Conservation (phyloP, 1,140 invertebrate species). For the Eriosoma lanigerum region DNA sequence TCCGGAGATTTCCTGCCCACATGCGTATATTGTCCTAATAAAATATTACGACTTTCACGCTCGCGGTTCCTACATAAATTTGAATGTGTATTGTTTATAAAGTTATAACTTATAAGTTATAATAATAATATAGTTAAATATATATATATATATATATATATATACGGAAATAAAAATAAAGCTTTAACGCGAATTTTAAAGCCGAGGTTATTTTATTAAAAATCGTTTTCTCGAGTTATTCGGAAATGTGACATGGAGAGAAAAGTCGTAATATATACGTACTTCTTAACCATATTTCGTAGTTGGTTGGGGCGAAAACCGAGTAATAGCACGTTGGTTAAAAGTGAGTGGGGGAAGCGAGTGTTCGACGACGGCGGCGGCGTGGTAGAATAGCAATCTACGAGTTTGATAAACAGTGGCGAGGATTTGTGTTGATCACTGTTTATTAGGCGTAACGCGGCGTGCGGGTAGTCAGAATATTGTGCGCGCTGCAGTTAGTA, state of each 20-base stretch:
- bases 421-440: constrained; percentile 50
- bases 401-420: constrained; percentile 47
- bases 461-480: neutral
- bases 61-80: too few relatives aligned
- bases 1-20: too few relatives aligned
- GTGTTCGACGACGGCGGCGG: neutral
- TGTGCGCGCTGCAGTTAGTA: too few relatives aligned
- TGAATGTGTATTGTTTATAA: too few relatives aligned
- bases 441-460: constrained; percentile 29
- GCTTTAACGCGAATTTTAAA: neutral
- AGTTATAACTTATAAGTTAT: too few relatives aligned
- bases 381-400: constrained; percentile 12
- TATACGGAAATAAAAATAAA: neutral
- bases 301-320: too few relatives aligned
- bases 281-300: neutral
- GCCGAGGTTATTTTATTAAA: constrained; percentile 23
- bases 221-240: constrained; percentile 25
- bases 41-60: too few relatives aligned
- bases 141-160: neutral
- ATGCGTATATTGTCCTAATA: too few relatives aligned
- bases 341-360: neutral
- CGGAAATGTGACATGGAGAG: neutral
- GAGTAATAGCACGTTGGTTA: neutral
- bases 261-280: neutral
- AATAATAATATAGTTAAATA: too few relatives aligned